These are phyloP conservation scores for Syritta pipiens DNA, from an alignment of 2,888 invertebrate genomes.

Conservation along the genomic window DNA sequence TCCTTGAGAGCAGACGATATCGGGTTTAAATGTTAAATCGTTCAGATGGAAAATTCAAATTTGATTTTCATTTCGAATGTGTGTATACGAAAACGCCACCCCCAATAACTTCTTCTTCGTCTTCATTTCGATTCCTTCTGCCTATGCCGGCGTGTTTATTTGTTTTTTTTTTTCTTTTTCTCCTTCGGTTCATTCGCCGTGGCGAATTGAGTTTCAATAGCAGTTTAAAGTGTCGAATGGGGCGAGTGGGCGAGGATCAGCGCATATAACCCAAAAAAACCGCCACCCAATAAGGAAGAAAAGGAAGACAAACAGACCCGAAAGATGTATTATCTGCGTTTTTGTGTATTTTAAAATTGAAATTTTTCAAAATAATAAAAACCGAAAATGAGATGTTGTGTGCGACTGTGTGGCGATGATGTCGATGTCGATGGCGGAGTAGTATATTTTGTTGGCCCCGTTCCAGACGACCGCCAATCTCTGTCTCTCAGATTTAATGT, in stretches of 20 bases:
- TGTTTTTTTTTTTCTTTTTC: no score
- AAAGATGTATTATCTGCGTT: constrained; percentile 7
- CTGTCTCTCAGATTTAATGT: constrained; percentile 63
- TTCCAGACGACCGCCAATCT: constrained; percentile 65
- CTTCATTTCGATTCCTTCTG: constrained; percentile 1
- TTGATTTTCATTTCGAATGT: constrained; percentile 50
- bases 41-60: constrained; percentile 61
- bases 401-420: not conserved
- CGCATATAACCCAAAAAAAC: not conserved
- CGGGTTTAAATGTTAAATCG: constrained; percentile 44
- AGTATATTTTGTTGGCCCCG: constrained; percentile 50
- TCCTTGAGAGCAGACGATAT: constrained; percentile 26
- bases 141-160: constrained; percentile 32
- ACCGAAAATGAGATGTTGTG: not conserved
- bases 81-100: not conserved
- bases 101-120: constrained; percentile 8
- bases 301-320: constrained; percentile 9
- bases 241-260: no score
- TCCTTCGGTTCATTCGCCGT: constrained; percentile 18
- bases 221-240: constrained; percentile 47
- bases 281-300: constrained; percentile 25
- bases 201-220: constrained; percentile 34
- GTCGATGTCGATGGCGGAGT: not conserved
- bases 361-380: constrained; percentile 29
- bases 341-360: constrained; percentile 39